Evolutionary conservation across 2,113 vertebrate genomes (phyloP).

Genomic region (Nymphicus hollandicus): DNA sequence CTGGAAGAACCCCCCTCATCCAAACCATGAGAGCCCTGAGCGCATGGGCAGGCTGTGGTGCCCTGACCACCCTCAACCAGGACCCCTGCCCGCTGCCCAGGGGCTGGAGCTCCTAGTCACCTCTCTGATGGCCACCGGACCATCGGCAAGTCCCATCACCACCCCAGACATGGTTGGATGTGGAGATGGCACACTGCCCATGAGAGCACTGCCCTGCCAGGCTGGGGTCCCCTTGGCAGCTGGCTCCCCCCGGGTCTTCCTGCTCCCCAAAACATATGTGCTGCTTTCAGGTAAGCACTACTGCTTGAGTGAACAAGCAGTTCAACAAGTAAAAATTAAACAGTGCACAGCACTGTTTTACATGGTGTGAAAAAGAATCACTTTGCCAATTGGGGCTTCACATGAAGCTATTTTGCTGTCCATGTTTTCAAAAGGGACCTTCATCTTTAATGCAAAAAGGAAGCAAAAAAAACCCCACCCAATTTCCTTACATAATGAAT

Average conservation of each 20-base stretch:
- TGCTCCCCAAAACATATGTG: neutral
- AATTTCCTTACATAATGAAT: neutral
- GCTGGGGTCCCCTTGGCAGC: neutral
- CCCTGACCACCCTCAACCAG: rapidly evolving
- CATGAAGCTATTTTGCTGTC: neutral
- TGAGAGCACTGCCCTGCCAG: rapidly evolving
- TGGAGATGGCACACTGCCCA: neutral
- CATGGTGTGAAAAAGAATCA: neutral
- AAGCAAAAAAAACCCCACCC: rapidly evolving
- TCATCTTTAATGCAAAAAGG: neutral
- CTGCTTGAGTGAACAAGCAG: neutral
- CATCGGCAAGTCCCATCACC: rapidly evolving
- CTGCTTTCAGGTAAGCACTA: neutral
- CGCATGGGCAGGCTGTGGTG: rapidly evolving
- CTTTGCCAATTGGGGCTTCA: neutral
- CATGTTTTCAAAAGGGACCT: neutral
- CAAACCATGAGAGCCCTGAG: rapidly evolving
- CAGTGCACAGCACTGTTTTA: neutral
- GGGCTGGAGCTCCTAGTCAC: neutral
- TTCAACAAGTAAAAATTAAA: neutral
- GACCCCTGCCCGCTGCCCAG: neutral
- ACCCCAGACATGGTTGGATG: rapidly evolving
- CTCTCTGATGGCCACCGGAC: neutral
- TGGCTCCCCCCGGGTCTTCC: neutral
- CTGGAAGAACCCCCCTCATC: neutral